These are phyloP conservation scores for Schizaphis graminum DNA, from an alignment of 2,888 invertebrate genomes.

Conservation along the genomic window DNA sequence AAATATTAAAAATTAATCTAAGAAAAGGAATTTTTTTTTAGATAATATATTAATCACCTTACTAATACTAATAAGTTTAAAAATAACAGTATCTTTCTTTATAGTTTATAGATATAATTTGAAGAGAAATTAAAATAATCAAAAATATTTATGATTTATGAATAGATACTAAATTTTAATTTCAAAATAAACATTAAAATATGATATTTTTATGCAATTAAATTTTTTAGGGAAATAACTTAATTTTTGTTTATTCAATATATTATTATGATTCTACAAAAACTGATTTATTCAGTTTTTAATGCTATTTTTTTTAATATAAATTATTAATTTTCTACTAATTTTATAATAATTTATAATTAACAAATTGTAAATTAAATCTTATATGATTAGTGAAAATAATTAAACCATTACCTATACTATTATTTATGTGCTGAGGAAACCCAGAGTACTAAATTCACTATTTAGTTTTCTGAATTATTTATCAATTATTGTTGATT, in stretches of 20 bases:
- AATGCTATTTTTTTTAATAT: not conserved
- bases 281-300: not conserved
- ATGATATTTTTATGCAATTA: no score
- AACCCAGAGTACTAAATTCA: not conserved
- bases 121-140: not conserved
- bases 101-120: not conserved
- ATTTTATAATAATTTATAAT: not conserved
- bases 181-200: no score
- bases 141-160: not conserved
- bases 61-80: no score
- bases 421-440: not conserved
- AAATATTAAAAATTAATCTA: not conserved
- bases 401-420: not conserved
- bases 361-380: not conserved
- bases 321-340: not conserved
- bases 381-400: not conserved
- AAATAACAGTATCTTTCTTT: not conserved
- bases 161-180: not conserved
- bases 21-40: not conserved
- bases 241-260: no score
- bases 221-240: no score
- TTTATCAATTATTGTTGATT: not conserved
- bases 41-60: no score
- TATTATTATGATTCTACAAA: no score
- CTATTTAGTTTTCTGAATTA: not conserved